These are phyloP conservation scores for Andrena trimmerana DNA, from an alignment of 2,888 invertebrate species.

Conservation along the genomic window DNA sequence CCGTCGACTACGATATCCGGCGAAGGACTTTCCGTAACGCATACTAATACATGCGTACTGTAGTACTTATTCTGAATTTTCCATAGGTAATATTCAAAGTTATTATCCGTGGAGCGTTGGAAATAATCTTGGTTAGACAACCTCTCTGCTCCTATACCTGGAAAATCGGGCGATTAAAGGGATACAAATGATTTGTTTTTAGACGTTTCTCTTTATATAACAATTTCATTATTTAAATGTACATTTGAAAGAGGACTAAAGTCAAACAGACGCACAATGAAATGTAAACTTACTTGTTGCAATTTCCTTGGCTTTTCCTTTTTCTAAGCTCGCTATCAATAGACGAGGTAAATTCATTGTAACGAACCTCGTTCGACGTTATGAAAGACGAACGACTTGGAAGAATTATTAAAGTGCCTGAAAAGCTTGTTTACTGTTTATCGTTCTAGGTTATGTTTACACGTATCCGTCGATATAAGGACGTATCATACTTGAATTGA, in stretches of 20 bases:
- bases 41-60: slow-evolving; percentile 87
- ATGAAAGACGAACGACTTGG: neutral
- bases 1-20: slow-evolving; percentile 85
- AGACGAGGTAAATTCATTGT: slow-evolving; percentile 79
- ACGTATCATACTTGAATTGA: neutral
- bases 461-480: neutral
- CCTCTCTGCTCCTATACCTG: slow-evolving; percentile 80
- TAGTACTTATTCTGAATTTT: slow-evolving; percentile 91
- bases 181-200: neutral
- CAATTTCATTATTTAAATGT: neutral
- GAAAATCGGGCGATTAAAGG: slow-evolving; percentile 11
- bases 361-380: neutral
- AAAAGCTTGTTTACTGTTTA: slow-evolving; percentile 20
- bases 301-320: slow-evolving; percentile 77
- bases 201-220: neutral
- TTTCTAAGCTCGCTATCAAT: slow-evolving; percentile 76
- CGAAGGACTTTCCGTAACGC: slow-evolving; percentile 86
- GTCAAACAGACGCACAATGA: neutral
- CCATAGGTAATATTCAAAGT: slow-evolving; percentile 85
- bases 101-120: too few species aligned
- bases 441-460: slow-evolving; percentile 46
- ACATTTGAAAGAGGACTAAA: neutral
- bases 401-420: neutral
- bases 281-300: slow-evolving; percentile 76
- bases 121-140: slow-evolving; percentile 75